Base-by-base conservation (phyloP, 1,140 invertebrate species). In the Druon quercuslanigerum region DNA sequence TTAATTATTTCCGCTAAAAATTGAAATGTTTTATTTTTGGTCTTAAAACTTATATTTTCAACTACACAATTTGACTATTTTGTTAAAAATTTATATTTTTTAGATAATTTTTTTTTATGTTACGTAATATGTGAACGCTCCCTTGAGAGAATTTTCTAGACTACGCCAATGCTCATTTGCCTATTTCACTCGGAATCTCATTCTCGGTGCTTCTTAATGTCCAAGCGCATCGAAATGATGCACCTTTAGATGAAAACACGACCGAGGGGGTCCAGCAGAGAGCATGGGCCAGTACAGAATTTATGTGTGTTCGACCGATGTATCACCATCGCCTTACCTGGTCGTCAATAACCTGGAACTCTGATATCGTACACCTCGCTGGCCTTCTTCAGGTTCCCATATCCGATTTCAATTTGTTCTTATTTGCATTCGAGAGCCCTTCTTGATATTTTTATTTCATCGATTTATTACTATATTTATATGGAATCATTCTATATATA, bases 401-500 rank as follows among this genome's bases (percentile, higher is more conserved):
- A 87, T 87, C 85, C 82, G 84, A 87, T 87, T 86, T 84, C 84
- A 84, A 87, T 86, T 86, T 87, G 83, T 82, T 87, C 84, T 81
- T 83, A 84, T 87, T 86, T 82, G 76, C 80, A 80, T 85, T 7
- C 5, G 60, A 66, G 25, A 66, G n/a, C 52, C 57, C 25, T 72
- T 56, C 50, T 72, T 71, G 72, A 66, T 66, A 40, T 66, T 66
- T 40, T 66, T 40, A 66, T 66, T 57, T 57, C 19, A 17, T 46
- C 40, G 40, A 46, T 46, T 46, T 46, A 46, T 46, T 46, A 46
- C 40, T 46, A 9, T 46, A 46, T 46, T 46, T 11, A 11, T 46
- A 2, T 11, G 1, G 7, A 46, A 11, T 46, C 8, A 46, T 46
- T 46, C 7, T 8, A 46, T 46, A 46, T 46, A 46, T 46, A 11